Conservation (phyloP, 2,888 invertebrate genomes). For the Megastigmus dorsalis region DNA sequence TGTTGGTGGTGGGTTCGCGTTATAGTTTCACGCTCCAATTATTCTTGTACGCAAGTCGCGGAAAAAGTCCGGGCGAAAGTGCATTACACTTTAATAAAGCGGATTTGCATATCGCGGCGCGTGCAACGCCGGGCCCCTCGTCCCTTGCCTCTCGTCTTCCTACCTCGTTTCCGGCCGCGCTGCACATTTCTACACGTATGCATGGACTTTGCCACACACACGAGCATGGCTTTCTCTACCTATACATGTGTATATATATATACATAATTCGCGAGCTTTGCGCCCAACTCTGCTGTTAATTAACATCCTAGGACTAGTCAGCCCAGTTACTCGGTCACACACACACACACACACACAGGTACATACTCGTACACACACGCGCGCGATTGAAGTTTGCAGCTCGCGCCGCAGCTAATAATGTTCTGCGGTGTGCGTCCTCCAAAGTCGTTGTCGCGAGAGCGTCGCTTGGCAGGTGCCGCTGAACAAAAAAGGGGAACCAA, state of each 20-base stretch:
- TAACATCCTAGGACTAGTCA: neutral
- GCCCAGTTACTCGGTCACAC: neutral
- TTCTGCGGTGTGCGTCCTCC: neutral
- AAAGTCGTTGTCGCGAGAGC: neutral
- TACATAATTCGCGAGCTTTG: too few relatives aligned
- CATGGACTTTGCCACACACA: too few relatives aligned
- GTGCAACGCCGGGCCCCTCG: too few relatives aligned
- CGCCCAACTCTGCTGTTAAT: too few relatives aligned
- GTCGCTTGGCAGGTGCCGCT: neutral
- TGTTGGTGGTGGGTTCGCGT: neutral
- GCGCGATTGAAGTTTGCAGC: neutral
- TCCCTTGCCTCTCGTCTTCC: neutral
- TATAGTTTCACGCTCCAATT: constrained; percentile 26
- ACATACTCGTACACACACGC: neutral
- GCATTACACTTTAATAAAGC: constrained; percentile 31
- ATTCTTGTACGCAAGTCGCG: constrained; percentile 17
- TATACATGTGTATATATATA: too few relatives aligned
- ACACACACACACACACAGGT: too few relatives aligned
- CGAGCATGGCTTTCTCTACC: too few relatives aligned
- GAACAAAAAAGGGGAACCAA: neutral
- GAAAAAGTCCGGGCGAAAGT: constrained; percentile 17
- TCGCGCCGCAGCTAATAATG: neutral
- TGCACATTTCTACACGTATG: too few relatives aligned
- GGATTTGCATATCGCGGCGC: constrained; percentile 37
- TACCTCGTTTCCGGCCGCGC: too few relatives aligned